Conservation (phyloP, 2,888 invertebrate species). For the Neoaliturus tenellus region DNA sequence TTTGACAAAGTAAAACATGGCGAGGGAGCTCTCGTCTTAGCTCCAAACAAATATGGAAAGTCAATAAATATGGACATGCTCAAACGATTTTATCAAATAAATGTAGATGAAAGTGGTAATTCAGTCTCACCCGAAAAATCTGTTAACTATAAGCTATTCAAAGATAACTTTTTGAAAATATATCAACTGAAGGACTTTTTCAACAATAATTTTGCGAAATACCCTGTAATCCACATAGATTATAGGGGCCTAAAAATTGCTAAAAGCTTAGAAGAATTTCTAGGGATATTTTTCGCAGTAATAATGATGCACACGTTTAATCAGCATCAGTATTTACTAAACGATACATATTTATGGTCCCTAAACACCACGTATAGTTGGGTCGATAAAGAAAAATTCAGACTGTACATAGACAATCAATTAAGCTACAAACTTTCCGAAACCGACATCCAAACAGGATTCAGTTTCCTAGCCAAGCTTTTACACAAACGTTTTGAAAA, state of each 20-base stretch:
- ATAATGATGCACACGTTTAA: slow-evolving; percentile 7
- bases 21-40: background rate
- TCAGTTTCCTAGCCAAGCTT: slow-evolving; percentile 5
- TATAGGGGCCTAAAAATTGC: background rate
- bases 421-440: slow-evolving; percentile 21
- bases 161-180: slow-evolving; percentile 28
- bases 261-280: background rate
- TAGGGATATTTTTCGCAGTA: background rate
- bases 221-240: slow-evolving; percentile 19
- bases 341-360: slow-evolving; percentile 1
- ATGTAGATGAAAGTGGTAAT: background rate
- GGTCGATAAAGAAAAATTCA: slow-evolving; percentile 26
- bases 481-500: slow-evolving; percentile 19
- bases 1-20: slow-evolving; percentile 27
- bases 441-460: slow-evolving; percentile 1
- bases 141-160: slow-evolving; percentile 1
- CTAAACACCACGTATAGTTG: slow-evolving; percentile 20
- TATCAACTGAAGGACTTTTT: slow-evolving; percentile 21
- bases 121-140: background rate
- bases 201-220: slow-evolving; percentile 1
- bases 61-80: slow-evolving; percentile 38
- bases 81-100: slow-evolving; percentile 6
- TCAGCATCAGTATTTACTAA: slow-evolving; percentile 7
- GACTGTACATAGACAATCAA: background rate
- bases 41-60: slow-evolving; percentile 24